Conservation (phyloP, 2,888 invertebrate species). For the Leptopilina drosophilae region DNA sequence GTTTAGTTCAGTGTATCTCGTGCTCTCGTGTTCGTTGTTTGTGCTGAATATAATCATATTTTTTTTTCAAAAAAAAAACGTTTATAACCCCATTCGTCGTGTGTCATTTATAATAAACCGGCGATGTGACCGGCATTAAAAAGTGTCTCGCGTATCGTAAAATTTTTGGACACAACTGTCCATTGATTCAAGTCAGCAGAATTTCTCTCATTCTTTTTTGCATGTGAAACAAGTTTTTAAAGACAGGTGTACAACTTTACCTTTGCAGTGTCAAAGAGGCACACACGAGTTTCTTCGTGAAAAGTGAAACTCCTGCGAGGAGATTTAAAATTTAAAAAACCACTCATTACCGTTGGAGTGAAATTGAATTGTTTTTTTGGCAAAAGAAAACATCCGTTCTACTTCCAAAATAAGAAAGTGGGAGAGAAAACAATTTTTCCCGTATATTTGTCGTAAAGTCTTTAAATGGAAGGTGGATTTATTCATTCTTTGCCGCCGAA, state of each 20-base stretch:
- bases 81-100: conserved; percentile 13
- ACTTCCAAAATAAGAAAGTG: conserved; percentile 13
- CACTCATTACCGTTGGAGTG: not conserved
- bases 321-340: conserved; percentile 3
- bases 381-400: not conserved
- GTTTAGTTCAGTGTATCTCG: conserved; percentile 62
- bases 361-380: not conserved
- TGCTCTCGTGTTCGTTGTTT: conserved; percentile 56
- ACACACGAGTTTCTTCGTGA: conserved; percentile 2
- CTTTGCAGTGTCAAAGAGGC: conserved; percentile 33
- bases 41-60: conserved; percentile 43
- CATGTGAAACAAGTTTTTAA: conserved; percentile 35
- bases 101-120: conserved; percentile 39
- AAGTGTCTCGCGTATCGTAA: conserved; percentile 27
- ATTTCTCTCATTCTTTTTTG: not conserved
- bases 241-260: conserved; percentile 23
- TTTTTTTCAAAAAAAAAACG: not conserved
- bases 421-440: not conserved
- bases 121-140: conserved; percentile 55
- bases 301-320: conserved; percentile 19
- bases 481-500: not conserved
- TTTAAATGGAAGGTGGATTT: not conserved
- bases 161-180: conserved; percentile 25
- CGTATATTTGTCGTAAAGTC: not conserved
- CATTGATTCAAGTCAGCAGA: conserved; percentile 22